Conservation (phyloP, 2,888 invertebrate species). For the Petrophora chlorosata region DNA sequence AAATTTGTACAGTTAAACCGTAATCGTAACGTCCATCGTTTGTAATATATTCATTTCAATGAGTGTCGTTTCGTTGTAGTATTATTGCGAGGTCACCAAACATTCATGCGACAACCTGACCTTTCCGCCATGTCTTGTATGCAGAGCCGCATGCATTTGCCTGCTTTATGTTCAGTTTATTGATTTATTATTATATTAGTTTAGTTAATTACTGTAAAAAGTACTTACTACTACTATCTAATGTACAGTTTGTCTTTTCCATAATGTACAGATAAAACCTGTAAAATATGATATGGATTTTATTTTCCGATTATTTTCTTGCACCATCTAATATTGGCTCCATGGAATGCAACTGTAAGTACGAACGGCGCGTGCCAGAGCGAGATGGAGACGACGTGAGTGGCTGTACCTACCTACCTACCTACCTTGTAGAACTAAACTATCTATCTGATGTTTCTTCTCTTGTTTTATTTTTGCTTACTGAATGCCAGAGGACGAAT, state of each 20-base stretch:
- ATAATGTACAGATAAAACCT: constrained; percentile 80
- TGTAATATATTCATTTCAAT: constrained; percentile 84
- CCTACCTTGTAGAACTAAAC: constrained; percentile 50
- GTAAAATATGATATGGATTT: constrained; percentile 82
- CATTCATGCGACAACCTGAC: constrained; percentile 87
- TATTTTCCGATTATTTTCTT: constrained; percentile 87
- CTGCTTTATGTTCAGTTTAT: constrained; percentile 87
- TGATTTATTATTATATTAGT: constrained; percentile 81
- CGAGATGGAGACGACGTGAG: constrained; percentile 56
- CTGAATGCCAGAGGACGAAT: constrained; percentile 72
- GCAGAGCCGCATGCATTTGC: constrained; percentile 87
- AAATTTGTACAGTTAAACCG: constrained; percentile 78
- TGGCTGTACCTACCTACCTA: no score
- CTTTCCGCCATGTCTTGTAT: constrained; percentile 86
- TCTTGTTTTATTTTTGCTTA: constrained; percentile 77
- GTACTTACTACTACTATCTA: constrained; percentile 69
- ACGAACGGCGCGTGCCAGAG: constrained; percentile 48
- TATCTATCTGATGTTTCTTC: constrained; percentile 55
- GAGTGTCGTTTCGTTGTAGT: constrained; percentile 89
- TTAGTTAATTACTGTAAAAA: constrained; percentile 81
- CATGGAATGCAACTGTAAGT: constrained; percentile 87
- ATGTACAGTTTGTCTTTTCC: constrained; percentile 81
- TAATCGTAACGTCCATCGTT: constrained; percentile 83
- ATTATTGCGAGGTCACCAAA: constrained; percentile 81
- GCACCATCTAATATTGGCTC: constrained; percentile 87